A percentile compares a stretch with the other conserved stretches of the same genome.
phyloP scores from a whole-genome alignment of 2,113 vertebrate genomes.

The Glaucidium brasilianum region DNA sequence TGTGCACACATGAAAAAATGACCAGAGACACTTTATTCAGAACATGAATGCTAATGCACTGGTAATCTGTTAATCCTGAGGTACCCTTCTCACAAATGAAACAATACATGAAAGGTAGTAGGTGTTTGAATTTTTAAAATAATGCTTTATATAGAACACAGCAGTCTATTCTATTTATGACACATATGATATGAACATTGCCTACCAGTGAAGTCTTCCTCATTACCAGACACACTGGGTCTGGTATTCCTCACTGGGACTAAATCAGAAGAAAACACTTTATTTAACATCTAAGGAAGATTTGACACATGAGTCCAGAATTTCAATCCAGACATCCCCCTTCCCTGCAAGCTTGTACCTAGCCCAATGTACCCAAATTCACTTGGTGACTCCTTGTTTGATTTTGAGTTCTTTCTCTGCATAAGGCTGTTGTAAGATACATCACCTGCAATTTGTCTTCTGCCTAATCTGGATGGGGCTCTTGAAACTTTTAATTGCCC shows the following conservation, averaged over 20 bases:
- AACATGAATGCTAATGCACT: neutral
- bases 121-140: neutral
- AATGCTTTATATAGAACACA: neutral
- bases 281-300: neutral
- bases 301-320: neutral
- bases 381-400: fast-evolving
- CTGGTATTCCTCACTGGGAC: neutral
- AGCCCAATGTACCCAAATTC: neutral
- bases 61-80: neutral
- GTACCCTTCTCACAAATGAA: neutral
- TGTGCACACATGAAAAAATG: neutral
- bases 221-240: neutral
- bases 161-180: neutral
- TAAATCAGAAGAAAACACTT: neutral
- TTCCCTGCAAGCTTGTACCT: neutral
- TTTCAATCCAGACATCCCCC: neutral
- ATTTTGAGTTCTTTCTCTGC: neutral
- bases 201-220: neutral
- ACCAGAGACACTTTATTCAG: neutral
- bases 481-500: fast-evolving
- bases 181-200: neutral
- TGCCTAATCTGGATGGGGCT: too few species aligned
- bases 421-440: neutral
- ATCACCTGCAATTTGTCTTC: neutral
- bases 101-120: neutral